phyloP scores from a whole-genome alignment of 2,888 invertebrate species.

The Scotopteryx bipunctaria region DNA sequence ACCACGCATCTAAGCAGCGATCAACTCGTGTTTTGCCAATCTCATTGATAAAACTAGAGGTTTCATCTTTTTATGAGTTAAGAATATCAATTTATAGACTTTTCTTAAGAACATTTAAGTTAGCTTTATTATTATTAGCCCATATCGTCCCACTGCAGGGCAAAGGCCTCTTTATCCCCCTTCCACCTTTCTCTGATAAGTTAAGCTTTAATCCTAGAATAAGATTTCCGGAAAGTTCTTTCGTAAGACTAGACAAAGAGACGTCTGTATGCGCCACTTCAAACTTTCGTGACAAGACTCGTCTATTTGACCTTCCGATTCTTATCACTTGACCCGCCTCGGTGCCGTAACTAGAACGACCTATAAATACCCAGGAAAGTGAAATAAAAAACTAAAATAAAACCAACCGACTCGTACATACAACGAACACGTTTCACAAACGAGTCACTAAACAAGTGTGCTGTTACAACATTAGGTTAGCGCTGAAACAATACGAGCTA shows the following conservation, averaged over 20 bases:
- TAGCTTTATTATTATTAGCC: too few relatives aligned
- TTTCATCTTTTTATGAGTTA: too few relatives aligned
- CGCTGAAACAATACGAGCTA: conserved; percentile 33
- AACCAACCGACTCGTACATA: neutral
- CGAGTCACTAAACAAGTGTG: conserved; percentile 27
- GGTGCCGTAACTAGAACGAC: neutral
- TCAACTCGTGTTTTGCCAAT: too few relatives aligned
- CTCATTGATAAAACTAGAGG: too few relatives aligned
- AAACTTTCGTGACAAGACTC: neutral
- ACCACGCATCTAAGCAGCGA: too few relatives aligned
- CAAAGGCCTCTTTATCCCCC: too few relatives aligned
- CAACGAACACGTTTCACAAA: conserved; percentile 10
- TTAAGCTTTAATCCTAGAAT: neutral
- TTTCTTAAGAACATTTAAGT: too few relatives aligned
- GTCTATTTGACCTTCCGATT: conserved; percentile 10
- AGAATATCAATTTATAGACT: too few relatives aligned
- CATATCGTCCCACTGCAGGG: too few relatives aligned
- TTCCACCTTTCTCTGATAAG: too few relatives aligned
- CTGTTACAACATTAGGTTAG: conserved; percentile 27
- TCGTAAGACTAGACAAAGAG: neutral
- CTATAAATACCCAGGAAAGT: conserved; percentile 15
- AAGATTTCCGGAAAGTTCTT: neutral
- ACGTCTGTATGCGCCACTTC: neutral
- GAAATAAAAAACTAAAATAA: conserved; percentile 11
- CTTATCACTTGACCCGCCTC: conserved; percentile 21